Base-by-base conservation (phyloP, 2,888 invertebrate species). In the Tinea pellionella region DNA sequence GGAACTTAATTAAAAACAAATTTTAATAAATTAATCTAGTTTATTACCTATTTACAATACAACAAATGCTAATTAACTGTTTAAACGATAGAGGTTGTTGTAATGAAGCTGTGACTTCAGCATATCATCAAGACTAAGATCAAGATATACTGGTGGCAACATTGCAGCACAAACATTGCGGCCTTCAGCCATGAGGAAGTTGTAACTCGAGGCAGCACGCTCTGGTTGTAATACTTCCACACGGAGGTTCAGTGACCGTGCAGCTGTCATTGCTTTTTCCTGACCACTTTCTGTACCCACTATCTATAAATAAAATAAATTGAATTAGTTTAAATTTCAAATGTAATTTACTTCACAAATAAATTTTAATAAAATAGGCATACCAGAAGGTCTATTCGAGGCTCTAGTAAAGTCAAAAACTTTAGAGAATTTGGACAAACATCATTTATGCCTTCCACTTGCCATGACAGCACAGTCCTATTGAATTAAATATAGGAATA, bases 181-280 rank as follows among this genome's bases (percentile, higher is more conserved):
- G 58, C 91, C 90, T 77, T 99, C 98, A 0, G 93, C 90, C 74
- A 93, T 94, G 43, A 98, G 85, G 73, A 96, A 98, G 85, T 98
- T 99, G 78, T 95, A 99, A 0, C 95, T 95, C 1, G 96, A 86
- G 68, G 95, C 93, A 0, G 98, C 98, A 71, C 93, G 92, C 65
- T 95, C 92, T 0, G 96, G 94, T 0, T 93, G 89, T 56, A 96
- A 79, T 55, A 98, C 87, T 83, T 98, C 98, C 9, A 93, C 84
- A 69, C 90, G 92, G 18, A 96, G 65, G 0, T 63, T 63, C 29
- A 64, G 62, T 1, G 66, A 64, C 0, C 71, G 70, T 15, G 78
- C 72, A 0, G 74, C 72, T 0, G 55, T 60, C 62, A 74, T 70
- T 62, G 78, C 79, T 13, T 69, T 58, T 6, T 64, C 63, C 0